Evolutionary conservation across 1,140 invertebrate genomes (phyloP), one percentile per base, ranked within the genome.

Genomic region (Amyelois transitella): DNA sequence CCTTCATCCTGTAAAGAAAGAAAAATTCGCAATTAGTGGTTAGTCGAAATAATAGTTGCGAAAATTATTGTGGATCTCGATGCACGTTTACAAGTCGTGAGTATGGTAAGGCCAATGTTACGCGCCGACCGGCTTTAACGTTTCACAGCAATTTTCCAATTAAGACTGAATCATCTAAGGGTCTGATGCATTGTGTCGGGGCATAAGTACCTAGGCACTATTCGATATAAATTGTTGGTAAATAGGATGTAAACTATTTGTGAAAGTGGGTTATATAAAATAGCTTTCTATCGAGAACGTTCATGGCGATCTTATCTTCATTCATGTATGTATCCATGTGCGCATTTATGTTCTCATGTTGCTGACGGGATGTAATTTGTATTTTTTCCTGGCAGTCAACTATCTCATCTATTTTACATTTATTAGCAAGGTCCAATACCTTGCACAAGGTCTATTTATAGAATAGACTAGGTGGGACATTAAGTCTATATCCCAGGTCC

Each of bases 71-170:
- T 65, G 55, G 66, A 68, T 66, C 74, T 56, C 60, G 77, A 69
- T 71, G 73, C 68, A 80, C 71, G 74, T 77, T 68, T 76, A 62
- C 62, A 76, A 82, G 71, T 78, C 75, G 81, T 84, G 81, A 75
- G 68, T 60, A 65, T 69, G 56, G 75, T 81, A 84, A 86, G 82
- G 82, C 84, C 81, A 87, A 87, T 87, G 84, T 84, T 87, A 87
- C 78, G 80, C 73, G 67, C 66, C 73, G 70, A 59, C 65, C 60
- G 68, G 67, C 66, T 70, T 74, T 61, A 67, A 62, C 70, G 70
- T 64, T 75, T 70, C 58, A 69, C 66, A 71, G 75, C 72, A 84
- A 87, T 85, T 84, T 85, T 87, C 67, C 75, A 76, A 85, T 87
- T 85, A 81, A 78, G 73, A 65, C 63, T 84, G 71, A 80, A 77